Conservation (phyloP, 2,888 invertebrate genomes). For the Acleris sparsana region DNA sequence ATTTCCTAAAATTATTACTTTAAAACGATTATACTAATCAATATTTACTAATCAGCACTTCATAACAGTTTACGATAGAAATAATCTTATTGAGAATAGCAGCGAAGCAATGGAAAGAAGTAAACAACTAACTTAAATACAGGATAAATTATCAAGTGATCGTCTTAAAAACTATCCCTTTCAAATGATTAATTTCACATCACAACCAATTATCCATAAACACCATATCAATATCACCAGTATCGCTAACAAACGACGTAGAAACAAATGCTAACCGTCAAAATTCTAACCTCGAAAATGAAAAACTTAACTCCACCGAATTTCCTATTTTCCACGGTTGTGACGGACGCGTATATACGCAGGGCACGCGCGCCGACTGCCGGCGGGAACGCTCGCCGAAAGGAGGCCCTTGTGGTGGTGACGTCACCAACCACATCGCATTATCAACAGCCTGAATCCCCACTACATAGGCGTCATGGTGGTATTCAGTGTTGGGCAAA, state of each 20-base stretch:
- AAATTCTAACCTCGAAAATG: too few relatives aligned
- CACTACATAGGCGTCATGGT: constrained; percentile 23
- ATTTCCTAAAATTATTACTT: background rate
- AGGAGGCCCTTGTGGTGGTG: constrained; percentile 43
- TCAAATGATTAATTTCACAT: too few relatives aligned
- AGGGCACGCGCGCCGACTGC: constrained; percentile 56
- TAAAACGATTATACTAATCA: background rate
- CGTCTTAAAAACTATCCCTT: too few relatives aligned
- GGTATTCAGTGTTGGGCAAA: too few relatives aligned
- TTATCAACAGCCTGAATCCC: constrained; percentile 45
- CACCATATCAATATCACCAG: too few relatives aligned
- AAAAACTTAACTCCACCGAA: too few relatives aligned
- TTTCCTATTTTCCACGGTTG: background rate
- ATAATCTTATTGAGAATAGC: background rate
- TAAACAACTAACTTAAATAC: too few relatives aligned
- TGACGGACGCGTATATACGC: constrained; percentile 39
- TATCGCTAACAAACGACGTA: too few relatives aligned
- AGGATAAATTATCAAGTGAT: too few relatives aligned
- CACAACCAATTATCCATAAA: too few relatives aligned
- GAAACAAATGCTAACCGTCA: too few relatives aligned
- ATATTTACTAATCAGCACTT: background rate
- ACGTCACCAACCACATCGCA: constrained; percentile 56
- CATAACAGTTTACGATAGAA: background rate
- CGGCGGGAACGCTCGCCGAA: constrained; percentile 31
- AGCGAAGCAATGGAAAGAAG: too few relatives aligned